These are phyloP conservation scores for Callorhinus ursinus DNA, from an alignment of 2,113 vertebrate species.

Conservation along the genomic window DNA sequence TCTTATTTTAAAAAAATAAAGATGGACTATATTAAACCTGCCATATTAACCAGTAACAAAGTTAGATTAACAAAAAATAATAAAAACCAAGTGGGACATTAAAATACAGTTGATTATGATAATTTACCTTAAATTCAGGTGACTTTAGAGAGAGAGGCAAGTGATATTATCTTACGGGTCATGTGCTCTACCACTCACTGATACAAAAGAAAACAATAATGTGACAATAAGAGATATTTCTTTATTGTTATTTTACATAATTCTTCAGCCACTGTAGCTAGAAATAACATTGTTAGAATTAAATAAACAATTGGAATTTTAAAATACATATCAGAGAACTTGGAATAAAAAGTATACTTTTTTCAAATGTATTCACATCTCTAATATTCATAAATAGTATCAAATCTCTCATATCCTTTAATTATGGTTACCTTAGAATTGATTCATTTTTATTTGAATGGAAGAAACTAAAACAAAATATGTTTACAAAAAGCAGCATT, in stretches of 20 bases:
- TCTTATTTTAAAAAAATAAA: slow-evolving; percentile 11
- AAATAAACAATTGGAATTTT: not conserved
- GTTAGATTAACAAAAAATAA: not conserved
- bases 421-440: not conserved
- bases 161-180: not conserved
- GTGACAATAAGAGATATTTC: not conserved
- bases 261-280: not conserved
- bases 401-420: not conserved
- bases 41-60: not conserved
- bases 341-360: not conserved
- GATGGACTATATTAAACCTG: not conserved
- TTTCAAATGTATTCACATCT: not conserved
- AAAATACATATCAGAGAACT: not conserved
- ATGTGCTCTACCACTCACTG: not conserved
- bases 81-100: not conserved
- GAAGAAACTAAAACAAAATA: not conserved
- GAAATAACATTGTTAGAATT: not conserved
- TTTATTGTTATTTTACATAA: slow-evolving; percentile 8
- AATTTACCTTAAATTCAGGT: not conserved
- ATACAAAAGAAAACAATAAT: not conserved
- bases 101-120: not conserved
- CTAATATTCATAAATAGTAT: not conserved
- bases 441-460: not conserved
- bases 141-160: slow-evolving; percentile 17
- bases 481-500: not conserved